Evolutionary conservation across 2,888 invertebrate genomes (phyloP).

Genomic region (Melanostoma scalare): DNA sequence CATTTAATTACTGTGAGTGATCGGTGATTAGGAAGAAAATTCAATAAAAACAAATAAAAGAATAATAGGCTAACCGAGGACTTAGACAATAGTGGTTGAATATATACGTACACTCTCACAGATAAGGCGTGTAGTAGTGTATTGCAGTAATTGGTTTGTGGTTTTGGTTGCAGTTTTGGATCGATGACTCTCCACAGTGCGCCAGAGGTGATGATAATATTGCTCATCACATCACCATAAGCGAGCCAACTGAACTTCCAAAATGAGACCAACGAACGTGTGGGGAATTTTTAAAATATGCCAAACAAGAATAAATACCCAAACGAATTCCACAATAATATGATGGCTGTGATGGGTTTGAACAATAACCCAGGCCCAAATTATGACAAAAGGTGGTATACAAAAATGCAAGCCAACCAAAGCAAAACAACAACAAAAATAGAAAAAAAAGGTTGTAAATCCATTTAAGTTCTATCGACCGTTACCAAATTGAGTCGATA

Average conservation of each 20-base stretch:
- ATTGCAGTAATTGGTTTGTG: no score
- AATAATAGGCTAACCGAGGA: neutral
- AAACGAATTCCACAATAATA: constrained; percentile 29
- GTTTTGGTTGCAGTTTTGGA: constrained; percentile 27
- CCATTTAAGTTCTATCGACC: constrained; percentile 43
- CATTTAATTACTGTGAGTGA: constrained; percentile 59
- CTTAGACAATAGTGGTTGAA: constrained; percentile 20
- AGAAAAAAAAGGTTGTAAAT: constrained; percentile 8
- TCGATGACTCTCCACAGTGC: constrained; percentile 17
- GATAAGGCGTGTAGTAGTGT: no score
- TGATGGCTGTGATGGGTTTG: neutral
- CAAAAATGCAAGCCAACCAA: neutral
- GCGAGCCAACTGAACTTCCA: constrained; percentile 7
- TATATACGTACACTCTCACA: no score
- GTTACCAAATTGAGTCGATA: constrained; percentile 40
- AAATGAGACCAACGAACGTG: constrained; percentile 36
- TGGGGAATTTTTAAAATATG: constrained; percentile 37
- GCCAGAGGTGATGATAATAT: neutral
- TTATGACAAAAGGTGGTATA: constrained; percentile 32
- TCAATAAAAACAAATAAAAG: constrained; percentile 49
- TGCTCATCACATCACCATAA: neutral
- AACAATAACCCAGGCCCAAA: constrained; percentile 32
- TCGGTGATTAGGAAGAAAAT: constrained; percentile 40
- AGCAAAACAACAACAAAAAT: constrained; percentile 3
- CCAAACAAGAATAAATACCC: constrained; percentile 8